phyloP scores from a whole-genome alignment of 2,113 vertebrate genomes.

The Engystomops pustulosus region DNA sequence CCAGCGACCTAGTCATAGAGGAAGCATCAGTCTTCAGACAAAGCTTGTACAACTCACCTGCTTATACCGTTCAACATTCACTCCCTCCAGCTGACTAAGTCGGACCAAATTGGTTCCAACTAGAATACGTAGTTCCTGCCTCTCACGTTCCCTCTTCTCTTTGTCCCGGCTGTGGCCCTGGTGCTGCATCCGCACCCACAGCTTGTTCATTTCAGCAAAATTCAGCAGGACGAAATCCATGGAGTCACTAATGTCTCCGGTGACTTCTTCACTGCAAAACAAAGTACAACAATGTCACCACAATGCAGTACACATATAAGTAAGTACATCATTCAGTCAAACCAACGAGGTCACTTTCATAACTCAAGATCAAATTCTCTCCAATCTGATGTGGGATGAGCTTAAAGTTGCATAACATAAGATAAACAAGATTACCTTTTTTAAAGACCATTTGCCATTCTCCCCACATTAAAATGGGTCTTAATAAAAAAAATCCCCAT shows the following conservation, averaged over 20 bases:
- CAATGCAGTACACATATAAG: not conserved
- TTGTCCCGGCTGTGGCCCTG: constrained; percentile 96
- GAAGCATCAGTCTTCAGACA: not conserved
- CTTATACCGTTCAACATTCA: constrained; percentile 97
- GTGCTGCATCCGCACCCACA: constrained; percentile 99
- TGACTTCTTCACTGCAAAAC: constrained; percentile 86
- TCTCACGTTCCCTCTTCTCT: constrained; percentile 94
- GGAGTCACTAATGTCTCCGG: constrained; percentile 95
- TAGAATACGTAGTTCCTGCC: constrained; percentile 93
- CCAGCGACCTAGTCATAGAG: not conserved
- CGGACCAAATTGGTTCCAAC: constrained; percentile 97
- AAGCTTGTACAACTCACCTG: constrained; percentile 75
- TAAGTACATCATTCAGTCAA: too few relatives aligned
- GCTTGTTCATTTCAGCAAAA: constrained; percentile 99
- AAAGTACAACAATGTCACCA: not conserved
- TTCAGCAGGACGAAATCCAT: constrained; percentile 97
- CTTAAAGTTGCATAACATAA: too few relatives aligned
- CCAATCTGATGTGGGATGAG: too few relatives aligned
- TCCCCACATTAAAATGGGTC: too few relatives aligned
- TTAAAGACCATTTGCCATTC: too few relatives aligned
- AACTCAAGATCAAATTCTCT: too few relatives aligned
- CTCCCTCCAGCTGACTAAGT: constrained; percentile 96
- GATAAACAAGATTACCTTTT: too few relatives aligned
- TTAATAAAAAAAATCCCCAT: too few relatives aligned
- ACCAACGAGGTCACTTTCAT: too few relatives aligned